phyloP scores from a whole-genome alignment of 2,113 vertebrate species.

The Microtus richardsoni region DNA sequence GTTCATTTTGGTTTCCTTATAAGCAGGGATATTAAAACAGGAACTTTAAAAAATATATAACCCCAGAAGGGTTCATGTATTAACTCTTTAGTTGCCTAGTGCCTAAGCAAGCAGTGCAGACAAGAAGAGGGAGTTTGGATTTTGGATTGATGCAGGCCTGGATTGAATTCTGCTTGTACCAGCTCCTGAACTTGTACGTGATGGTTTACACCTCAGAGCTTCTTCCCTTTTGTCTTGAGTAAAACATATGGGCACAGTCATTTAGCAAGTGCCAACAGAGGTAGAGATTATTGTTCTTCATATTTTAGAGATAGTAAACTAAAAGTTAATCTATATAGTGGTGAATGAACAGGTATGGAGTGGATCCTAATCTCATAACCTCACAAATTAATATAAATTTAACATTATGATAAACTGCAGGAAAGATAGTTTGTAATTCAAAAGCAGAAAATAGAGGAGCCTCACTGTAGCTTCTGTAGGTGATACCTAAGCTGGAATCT shows the following conservation, averaged over 20 bases:
- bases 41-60: neutral
- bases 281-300: neutral
- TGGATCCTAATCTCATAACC: neutral
- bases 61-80: neutral
- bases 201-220: neutral
- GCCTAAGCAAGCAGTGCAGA: neutral
- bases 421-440: neutral
- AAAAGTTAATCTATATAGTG: neutral
- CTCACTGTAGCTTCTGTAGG: neutral
- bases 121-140: neutral
- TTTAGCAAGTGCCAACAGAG: neutral
- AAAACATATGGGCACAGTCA: neutral
- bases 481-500: neutral
- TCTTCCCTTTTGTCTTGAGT: slow-evolving; percentile 17
- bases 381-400: neutral
- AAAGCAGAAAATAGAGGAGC: neutral
- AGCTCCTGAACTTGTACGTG: slow-evolving; percentile 19
- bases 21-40: neutral
- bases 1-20: neutral
- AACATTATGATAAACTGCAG: neutral
- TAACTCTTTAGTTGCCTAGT: neutral
- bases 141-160: neutral
- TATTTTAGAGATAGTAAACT: neutral
- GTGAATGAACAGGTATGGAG: slow-evolving; percentile 3
- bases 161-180: slow-evolving; percentile 26